Evolutionary conservation across 2,113 vertebrate genomes (phyloP), one percentile per base, ranked within the genome.

Genomic region (Euleptes europaea): DNA sequence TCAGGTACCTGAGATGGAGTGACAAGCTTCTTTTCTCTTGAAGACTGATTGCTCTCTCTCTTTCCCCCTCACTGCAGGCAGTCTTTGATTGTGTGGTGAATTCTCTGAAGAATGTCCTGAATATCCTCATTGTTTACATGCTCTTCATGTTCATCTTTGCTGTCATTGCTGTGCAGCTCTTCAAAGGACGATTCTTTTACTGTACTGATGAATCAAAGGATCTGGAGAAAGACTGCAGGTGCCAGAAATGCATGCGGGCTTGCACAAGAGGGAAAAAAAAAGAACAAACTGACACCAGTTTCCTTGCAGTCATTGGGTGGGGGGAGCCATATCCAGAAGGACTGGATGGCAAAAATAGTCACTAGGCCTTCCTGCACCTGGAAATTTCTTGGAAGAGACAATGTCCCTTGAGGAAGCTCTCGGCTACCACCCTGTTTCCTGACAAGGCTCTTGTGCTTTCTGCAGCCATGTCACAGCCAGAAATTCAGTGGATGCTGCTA

Each of bases 131-230:
- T 0, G 98, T 99, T 72, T 99, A 99, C 94, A 97, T 99, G 95
- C 98, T 99, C 87, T 99, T 99, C 96, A 99, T 99, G 98, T 99
- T 99, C 96, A 99, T 99, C 91, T 99, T 99, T 15, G 98, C 98
- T 0, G 98, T 99, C 92, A 98, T 99, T 15, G 98, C 98, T 0
- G 98, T 99, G 80, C 98, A 99, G 93, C 98, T 99, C 88, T 99
- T 99, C 96, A 99, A 99, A 92, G 98, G 98, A 26, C 98, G 98
- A 80, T 99, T 99, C 90, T 99, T 99, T 94, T 99, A 98, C 94
- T 99, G 98, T 95, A 98, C 98, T 0, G 98, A 99, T 0, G 98
- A 98, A 90, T 99, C 98, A 3, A 99, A 99, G 94, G 97, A 97
- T 79, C 96, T 98, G 93, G 96, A 99, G 95, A 98, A 97, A 93